Evolutionary conservation across 2,888 invertebrate species (phyloP).

Genomic region (Troilus luridus): DNA sequence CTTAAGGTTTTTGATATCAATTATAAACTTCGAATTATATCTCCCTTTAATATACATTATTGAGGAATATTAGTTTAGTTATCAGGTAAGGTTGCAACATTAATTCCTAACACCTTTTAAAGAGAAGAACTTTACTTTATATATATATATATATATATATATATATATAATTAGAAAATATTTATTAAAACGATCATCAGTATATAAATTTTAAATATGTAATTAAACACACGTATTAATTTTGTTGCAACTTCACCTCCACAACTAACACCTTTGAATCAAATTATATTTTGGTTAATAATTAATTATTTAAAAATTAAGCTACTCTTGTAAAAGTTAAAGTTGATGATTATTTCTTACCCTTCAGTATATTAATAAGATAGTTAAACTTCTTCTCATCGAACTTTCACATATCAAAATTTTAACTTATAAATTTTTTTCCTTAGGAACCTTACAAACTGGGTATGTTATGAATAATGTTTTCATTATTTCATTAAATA

Average conservation of each 20-base stretch:
- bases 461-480: not conserved
- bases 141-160: no score
- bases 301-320: not conserved
- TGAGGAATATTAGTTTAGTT: not conserved
- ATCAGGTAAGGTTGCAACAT: not conserved
- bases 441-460: not conserved
- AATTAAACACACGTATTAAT: not conserved
- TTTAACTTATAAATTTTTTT: not conserved
- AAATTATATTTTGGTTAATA: not conserved
- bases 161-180: no score
- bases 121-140: no score
- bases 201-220: not conserved
- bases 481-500: not conserved
- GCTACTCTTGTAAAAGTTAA: not conserved
- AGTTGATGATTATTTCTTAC: not conserved
- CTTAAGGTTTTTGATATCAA: conserved; percentile 24
- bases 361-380: not conserved
- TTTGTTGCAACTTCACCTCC: not conserved
- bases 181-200: not conserved
- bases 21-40: not conserved
- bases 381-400: not conserved
- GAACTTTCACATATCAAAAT: not conserved
- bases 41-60: not conserved
- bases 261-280: not conserved
- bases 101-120: not conserved